phyloP scores from a whole-genome alignment of 2,113 vertebrate genomes.

The Excalfactoria chinensis region DNA sequence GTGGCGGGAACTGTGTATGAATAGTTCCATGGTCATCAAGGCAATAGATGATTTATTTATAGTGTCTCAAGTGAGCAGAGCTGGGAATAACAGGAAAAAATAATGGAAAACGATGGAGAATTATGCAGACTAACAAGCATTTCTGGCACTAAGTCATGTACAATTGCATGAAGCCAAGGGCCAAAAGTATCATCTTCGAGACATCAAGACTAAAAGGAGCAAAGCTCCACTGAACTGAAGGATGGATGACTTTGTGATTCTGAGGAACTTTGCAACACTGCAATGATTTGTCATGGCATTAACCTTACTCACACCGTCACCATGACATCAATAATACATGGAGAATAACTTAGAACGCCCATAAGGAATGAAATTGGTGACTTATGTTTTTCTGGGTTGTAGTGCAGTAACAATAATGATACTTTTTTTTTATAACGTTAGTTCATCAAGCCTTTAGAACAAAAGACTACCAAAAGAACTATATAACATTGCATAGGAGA shows the following conservation, averaged over 20 bases:
- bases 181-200: not conserved
- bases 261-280: not conserved
- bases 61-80: not conserved
- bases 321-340: not conserved
- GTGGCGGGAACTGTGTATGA: not conserved
- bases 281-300: slow-evolving; percentile 7
- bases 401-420: not conserved
- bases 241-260: not conserved
- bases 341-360: not conserved
- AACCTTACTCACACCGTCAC: slow-evolving; percentile 44
- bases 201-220: not conserved
- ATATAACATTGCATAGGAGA: not conserved
- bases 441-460: not conserved
- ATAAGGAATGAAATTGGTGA: not conserved
- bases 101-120: not conserved
- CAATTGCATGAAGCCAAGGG: not conserved
- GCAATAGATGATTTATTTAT: slow-evolving; percentile 4
- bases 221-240: not conserved
- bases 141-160: not conserved
- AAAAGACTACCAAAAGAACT: not conserved
- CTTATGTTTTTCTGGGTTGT: not conserved
- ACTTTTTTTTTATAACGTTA: not conserved
- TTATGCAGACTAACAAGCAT: not conserved
- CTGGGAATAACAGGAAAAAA: not conserved
- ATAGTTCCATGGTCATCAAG: not conserved